These are phyloP conservation scores for Eufriesea mexicana DNA, from an alignment of 1,140 invertebrate species.

Conservation along the genomic window DNA sequence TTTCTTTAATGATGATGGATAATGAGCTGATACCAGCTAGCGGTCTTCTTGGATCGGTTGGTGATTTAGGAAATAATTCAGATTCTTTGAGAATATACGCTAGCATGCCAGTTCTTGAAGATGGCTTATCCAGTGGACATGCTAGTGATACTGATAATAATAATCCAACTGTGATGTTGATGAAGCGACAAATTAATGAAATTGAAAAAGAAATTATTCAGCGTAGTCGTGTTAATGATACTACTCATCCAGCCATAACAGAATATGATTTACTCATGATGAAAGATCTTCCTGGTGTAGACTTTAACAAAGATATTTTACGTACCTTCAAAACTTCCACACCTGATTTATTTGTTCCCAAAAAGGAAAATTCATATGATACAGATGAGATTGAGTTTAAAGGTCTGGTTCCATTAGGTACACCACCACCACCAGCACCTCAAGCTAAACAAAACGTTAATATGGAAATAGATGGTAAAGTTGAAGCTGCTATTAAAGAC, in stretches of 20 bases:
- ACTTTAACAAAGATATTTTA: conserved; percentile 77
- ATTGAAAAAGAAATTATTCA: conserved; percentile 89
- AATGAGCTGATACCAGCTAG: conserved; percentile 84
- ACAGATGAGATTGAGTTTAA: conserved; percentile 83
- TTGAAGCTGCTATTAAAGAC: conserved; percentile 91
- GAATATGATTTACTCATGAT: conserved; percentile 63
- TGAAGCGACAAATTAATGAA: conserved; percentile 89
- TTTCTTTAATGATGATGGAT: conserved; percentile 89
- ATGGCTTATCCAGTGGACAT: conserved; percentile 95
- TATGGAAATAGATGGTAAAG: conserved; percentile 78
- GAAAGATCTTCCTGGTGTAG: conserved; percentile 76
- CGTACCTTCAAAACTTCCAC: conserved; percentile 77
- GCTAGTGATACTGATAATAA: conserved; percentile 96
- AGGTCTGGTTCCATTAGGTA: conserved; percentile 86
- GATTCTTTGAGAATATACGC: conserved; percentile 84
- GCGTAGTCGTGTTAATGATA: conserved; percentile 81
- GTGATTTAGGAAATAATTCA: conserved; percentile 83
- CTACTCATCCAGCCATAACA: conserved; percentile 53
- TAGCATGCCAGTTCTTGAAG: conserved; percentile 97
- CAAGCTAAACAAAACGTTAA: conserved; percentile 82
- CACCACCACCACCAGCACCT: conserved; percentile 87
- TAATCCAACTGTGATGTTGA: conserved; percentile 87
- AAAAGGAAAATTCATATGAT: conserved; percentile 81
- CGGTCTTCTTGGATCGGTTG: conserved; percentile 81
- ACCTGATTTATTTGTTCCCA: conserved; percentile 81